Evolutionary conservation across 2,888 invertebrate species (phyloP).

Genomic region (Torymus auratus): DNA sequence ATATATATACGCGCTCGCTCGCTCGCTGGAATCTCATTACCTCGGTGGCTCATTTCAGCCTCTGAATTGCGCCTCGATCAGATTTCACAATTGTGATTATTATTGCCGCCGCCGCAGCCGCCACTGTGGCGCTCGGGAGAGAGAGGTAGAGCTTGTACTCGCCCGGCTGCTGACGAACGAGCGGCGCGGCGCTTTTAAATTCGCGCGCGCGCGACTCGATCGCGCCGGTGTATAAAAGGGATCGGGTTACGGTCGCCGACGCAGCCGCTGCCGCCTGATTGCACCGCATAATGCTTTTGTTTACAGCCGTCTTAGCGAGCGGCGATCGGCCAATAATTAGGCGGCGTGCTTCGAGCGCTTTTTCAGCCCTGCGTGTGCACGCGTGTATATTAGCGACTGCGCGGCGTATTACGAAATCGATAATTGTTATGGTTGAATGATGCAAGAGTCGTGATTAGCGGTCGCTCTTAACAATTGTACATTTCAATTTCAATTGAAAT

Average conservation of each 20-base stretch:
- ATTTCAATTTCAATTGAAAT: too few species aligned
- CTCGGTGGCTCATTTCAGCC: constrained; percentile 68
- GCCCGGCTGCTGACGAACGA: constrained; percentile 29
- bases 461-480: too few species aligned
- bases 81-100: constrained; percentile 72
- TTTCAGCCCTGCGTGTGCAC: background rate
- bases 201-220: constrained; percentile 50
- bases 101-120: constrained; percentile 56
- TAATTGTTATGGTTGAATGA: constrained; percentile 12
- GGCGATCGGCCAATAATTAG: constrained; percentile 50
- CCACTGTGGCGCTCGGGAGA: constrained; percentile 36
- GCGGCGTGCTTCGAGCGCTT: constrained; percentile 3
- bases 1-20: too few species aligned
- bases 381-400: background rate
- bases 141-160: too few species aligned
- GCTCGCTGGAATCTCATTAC: constrained; percentile 68
- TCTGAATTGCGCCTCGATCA: constrained; percentile 72
- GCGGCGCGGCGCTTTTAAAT: constrained; percentile 55
- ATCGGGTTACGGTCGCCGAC: constrained; percentile 63
- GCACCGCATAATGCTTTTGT: constrained; percentile 64
- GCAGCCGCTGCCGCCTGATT: constrained; percentile 41
- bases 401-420: constrained; percentile 37
- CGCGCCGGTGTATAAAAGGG: constrained; percentile 52
- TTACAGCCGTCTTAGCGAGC: constrained; percentile 63
- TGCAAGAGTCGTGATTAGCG: too few species aligned